Conservation (phyloP, 1,140 invertebrate genomes). For the Bombus soroeensis region DNA sequence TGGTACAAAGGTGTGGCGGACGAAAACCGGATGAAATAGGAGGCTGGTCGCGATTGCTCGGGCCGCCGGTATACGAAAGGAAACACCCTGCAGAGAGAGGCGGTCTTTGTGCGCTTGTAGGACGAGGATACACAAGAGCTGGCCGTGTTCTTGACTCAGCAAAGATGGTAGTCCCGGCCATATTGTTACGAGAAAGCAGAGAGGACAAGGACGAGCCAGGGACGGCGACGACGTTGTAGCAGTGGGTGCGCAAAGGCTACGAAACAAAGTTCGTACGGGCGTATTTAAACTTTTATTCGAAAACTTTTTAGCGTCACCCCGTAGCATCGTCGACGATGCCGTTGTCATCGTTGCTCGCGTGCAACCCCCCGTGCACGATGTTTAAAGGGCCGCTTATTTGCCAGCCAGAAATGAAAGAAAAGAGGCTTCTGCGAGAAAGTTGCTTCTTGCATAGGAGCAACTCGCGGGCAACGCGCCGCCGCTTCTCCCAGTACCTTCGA, state of each 20-base stretch:
- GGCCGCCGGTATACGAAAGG: not conserved
- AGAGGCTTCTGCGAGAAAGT: not conserved
- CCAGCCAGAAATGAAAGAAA: slow-evolving; percentile 44
- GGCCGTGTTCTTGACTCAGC: slow-evolving; percentile 64
- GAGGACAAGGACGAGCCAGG: not conserved
- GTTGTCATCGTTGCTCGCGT: not conserved
- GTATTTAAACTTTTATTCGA: slow-evolving; percentile 81
- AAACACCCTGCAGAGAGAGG: slow-evolving; percentile 27
- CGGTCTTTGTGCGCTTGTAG: slow-evolving; percentile 21
- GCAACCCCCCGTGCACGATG: not conserved
- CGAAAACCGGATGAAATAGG: slow-evolving; percentile 56
- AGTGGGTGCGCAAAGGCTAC: slow-evolving; percentile 26
- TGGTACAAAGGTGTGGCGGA: slow-evolving; percentile 33
- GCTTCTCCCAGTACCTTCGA: not conserved
- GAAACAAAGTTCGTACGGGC: slow-evolving; percentile 74
- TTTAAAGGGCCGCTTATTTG: slow-evolving; percentile 60
- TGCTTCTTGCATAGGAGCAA: not conserved
- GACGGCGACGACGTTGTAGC: not conserved
- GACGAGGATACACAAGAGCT: slow-evolving; percentile 23
- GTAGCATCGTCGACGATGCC: not conserved
- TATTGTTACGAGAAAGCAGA: slow-evolving; percentile 68
- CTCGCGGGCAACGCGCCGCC: not conserved
- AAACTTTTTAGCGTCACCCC: slow-evolving; percentile 76
- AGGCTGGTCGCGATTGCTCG: slow-evolving; percentile 53
- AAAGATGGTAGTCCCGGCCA: slow-evolving; percentile 71